Evolutionary conservation across 2,113 vertebrate genomes (phyloP).

Genomic region (Varanus salvator): DNA sequence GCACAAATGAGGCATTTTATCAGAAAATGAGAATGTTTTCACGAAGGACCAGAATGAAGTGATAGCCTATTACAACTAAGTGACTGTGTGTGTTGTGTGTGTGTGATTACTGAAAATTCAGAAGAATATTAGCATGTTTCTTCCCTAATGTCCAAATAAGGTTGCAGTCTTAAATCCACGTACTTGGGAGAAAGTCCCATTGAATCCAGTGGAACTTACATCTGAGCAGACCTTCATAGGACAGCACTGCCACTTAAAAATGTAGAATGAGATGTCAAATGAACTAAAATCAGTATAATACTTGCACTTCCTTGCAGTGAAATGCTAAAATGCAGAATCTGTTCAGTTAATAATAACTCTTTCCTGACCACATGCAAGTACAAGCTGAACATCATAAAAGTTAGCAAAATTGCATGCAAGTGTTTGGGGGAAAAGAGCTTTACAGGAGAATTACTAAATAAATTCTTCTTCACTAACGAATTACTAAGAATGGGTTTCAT

Average conservation of each 20-base stretch:
- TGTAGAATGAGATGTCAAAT: not conserved
- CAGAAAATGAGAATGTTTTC: not conserved
- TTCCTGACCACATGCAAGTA: not conserved
- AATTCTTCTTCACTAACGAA: not conserved
- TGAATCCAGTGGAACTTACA: not conserved
- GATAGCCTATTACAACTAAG: not conserved
- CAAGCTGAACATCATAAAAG: not conserved
- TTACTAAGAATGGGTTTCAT: too few relatives aligned
- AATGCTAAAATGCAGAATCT: not conserved
- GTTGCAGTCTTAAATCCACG: not conserved
- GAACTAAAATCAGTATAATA: not conserved
- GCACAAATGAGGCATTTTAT: constrained; percentile 2
- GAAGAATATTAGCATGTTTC: not conserved
- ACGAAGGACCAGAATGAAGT: not conserved
- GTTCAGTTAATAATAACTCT: not conserved
- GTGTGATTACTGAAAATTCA: not conserved
- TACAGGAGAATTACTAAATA: not conserved
- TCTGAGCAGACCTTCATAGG: not conserved
- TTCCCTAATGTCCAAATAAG: not conserved
- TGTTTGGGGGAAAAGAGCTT: not conserved
- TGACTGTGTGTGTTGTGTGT: not conserved
- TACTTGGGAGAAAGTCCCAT: not conserved
- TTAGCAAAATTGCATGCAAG: not conserved
- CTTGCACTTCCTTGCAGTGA: not conserved
- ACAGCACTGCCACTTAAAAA: not conserved